A percentile compares a stretch with the other conserved stretches of the same genome.
Conservation (phyloP, 2,113 vertebrate genomes). For the Ictidomys tridecemlineatus region DNA sequence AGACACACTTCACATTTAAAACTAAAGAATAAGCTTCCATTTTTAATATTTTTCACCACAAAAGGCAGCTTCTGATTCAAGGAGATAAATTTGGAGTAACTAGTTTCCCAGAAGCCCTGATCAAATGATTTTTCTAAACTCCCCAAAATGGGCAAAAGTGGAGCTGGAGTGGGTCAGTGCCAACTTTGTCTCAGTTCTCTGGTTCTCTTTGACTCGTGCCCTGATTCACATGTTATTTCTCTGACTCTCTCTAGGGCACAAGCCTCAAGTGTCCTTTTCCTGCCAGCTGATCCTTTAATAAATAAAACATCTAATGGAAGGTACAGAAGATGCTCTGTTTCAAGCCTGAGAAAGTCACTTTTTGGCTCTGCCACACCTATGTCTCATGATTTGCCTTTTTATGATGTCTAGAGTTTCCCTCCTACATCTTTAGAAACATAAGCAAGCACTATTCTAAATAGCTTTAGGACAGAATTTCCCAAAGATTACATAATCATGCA, state of each 20-base stretch:
- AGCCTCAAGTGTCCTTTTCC: not conserved
- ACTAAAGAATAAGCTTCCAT: not conserved
- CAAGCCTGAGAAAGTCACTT: not conserved
- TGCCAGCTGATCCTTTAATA: not conserved
- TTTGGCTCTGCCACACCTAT: not conserved
- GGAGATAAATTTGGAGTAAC: not conserved
- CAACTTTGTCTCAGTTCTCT: not conserved
- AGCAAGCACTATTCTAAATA: not conserved
- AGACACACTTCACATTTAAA: constrained; percentile 1
- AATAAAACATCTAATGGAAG: not conserved
- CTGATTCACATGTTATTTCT: not conserved
- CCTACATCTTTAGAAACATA: not conserved
- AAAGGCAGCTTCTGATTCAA: not conserved
- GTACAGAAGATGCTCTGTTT: not conserved
- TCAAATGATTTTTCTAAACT: not conserved
- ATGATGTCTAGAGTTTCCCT: not conserved
- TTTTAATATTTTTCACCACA: not conserved
- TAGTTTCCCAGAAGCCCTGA: not conserved
- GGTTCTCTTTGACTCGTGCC: not conserved
- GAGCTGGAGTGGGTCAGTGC: rapidly evolving
- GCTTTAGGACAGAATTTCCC: not conserved
- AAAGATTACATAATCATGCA: not conserved
- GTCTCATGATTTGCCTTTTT: not conserved
- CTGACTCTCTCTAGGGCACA: not conserved
- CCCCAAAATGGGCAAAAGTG: not conserved